Base-by-base conservation (phyloP, 2,797 vertebrate genomes). In the Pseudochaenichthys georgianus region DNA sequence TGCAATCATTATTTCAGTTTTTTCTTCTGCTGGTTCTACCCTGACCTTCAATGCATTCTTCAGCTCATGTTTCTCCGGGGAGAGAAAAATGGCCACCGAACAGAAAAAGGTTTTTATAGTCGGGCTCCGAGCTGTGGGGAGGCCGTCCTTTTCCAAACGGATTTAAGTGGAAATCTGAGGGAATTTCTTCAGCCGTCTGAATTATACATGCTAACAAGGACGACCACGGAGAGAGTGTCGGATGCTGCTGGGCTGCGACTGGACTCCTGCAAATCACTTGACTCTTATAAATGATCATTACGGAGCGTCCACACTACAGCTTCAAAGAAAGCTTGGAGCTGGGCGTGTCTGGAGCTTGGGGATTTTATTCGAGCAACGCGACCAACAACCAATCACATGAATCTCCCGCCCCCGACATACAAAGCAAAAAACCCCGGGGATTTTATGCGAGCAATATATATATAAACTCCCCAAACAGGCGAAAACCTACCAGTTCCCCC, bases 21-120 rank as follows among this genome's bases (percentile, higher is more conserved):
- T 79, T 38, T 79, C 80, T 85, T 78, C 72, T 72, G 79, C 87
- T 83, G 88, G 84, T 85, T 78, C 85, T 28, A 58, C 83, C 82
- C 75, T 94, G 92, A 93, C 92, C 90, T 95, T 93, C 93, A 85
- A 10, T 80, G 65, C 63, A 60, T 88, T 85, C 84, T 77, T 62
- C 54, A 7, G 51, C 55, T 74, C 71, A 45, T 77, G 82, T 82
- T 80, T 88, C 89, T 91, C 81, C 60, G 1, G 79, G 81, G 84
- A 83, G 77, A 43, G n/a, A 57, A 73, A 84, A 83, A 78, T 84
- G 86, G 81, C 79, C 84, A 62, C 75, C 43, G 79, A 69, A 83
- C 80, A 63, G 80, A 64, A 60, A 45, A 68, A 58, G 65, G 62
- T 60, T 64, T 64, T 53, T 43, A 38, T 38, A 13, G 59, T 80